A percentile compares a stretch with the other conserved stretches of the same genome.
Conservation (phyloP, 2,797 vertebrate species). For the Anguilla marmorata region DNA sequence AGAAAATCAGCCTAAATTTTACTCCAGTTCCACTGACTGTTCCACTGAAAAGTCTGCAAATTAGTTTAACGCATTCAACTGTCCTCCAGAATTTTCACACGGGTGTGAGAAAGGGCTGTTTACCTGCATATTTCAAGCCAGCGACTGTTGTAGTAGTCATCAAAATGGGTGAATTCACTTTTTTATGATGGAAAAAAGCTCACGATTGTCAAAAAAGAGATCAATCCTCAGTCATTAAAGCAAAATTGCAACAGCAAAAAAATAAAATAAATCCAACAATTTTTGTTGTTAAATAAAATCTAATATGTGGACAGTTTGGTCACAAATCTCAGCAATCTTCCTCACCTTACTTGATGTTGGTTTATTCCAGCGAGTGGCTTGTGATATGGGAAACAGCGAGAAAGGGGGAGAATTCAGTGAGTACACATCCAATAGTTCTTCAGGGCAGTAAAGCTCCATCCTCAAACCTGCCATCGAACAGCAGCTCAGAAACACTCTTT, state of each 20-base stretch:
- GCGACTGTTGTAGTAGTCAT: background rate
- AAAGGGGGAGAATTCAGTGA: background rate
- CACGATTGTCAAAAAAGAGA: constrained; percentile 74
- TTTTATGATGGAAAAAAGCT: constrained; percentile 56
- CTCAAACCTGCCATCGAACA: constrained; percentile 23
- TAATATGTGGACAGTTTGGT: constrained; percentile 41
- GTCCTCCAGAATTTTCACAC: background rate
- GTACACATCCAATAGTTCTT: constrained; percentile 15
- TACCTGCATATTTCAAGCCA: background rate
- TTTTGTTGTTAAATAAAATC: constrained; percentile 22
- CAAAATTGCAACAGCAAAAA: constrained; percentile 44
- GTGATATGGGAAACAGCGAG: background rate
- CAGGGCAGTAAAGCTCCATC: constrained; percentile 56
- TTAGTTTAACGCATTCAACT: constrained; percentile 23
- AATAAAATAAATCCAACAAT: constrained; percentile 30
- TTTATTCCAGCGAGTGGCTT: background rate
- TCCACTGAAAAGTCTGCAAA: constrained; percentile 29
- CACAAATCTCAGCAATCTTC: constrained; percentile 34
- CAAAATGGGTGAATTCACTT: background rate
- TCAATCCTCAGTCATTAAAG: constrained; percentile 56
- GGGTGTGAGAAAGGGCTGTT: background rate
- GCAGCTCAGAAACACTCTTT: constrained; percentile 20
- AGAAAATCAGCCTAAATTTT: constrained; percentile 66
- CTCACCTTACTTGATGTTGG: background rate
- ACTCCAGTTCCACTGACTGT: constrained; percentile 53